These are phyloP conservation scores for Erethizon dorsatum DNA, from an alignment of 2,797 vertebrate genomes.

Conservation along the genomic window DNA sequence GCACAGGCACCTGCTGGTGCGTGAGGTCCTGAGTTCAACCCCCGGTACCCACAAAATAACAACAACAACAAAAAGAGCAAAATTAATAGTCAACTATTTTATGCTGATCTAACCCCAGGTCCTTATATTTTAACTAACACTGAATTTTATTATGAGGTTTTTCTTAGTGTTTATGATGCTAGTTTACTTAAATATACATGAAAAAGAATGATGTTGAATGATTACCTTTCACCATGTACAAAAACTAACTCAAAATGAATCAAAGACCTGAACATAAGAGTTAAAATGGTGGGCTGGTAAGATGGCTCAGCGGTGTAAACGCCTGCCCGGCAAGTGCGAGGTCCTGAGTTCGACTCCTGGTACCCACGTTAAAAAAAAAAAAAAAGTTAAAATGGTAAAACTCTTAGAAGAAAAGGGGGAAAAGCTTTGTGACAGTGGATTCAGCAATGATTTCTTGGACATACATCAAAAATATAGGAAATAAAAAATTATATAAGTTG, in stretches of 20 bases:
- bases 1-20: too few species aligned
- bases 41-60: too few species aligned
- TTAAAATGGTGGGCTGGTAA: too few species aligned
- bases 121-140: slow-evolving; percentile 21
- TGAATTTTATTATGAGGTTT: not conserved
- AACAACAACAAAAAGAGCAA: not conserved
- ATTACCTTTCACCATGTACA: not conserved
- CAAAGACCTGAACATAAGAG: not conserved
- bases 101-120: not conserved
- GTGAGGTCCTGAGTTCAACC: too few species aligned
- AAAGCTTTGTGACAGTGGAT: not conserved
- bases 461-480: not conserved
- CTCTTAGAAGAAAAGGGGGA: not conserved
- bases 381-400: not conserved
- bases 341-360: too few species aligned
- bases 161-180: slow-evolving; percentile 29
- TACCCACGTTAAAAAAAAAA: too few species aligned
- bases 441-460: not conserved
- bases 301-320: too few species aligned
- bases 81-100: not conserved
- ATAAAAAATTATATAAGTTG: not conserved
- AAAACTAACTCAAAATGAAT: not conserved
- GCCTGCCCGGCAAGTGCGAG: too few species aligned
- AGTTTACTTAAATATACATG: not conserved
- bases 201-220: not conserved